Percentiles rank a stretch among this genome's conserved stretches.
Conservation (phyloP, 2,797 vertebrate species). For the Mus minutoides region DNA sequence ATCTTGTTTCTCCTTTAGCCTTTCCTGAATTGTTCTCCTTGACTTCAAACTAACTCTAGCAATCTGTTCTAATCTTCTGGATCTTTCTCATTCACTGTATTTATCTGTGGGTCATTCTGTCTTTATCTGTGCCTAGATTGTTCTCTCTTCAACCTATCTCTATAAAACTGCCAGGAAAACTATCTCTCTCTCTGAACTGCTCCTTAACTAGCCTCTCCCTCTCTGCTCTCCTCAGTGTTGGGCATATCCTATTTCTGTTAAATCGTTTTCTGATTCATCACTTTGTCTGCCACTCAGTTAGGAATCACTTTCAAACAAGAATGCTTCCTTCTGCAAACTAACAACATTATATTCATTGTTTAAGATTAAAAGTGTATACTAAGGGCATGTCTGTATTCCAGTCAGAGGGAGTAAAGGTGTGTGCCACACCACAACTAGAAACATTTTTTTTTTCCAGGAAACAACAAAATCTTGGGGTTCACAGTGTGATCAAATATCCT, state of each 20-base stretch:
- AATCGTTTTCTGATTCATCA: background rate
- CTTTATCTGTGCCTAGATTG: background rate
- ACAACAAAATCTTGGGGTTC: background rate
- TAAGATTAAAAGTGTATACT: background rate
- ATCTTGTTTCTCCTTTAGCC: background rate
- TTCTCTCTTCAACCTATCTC: background rate
- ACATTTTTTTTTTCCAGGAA: background rate
- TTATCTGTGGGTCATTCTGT: background rate
- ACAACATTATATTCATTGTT: background rate
- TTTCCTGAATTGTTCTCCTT: background rate
- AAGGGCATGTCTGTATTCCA: background rate
- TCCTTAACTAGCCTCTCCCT: background rate
- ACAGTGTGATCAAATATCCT: background rate
- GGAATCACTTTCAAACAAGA: background rate
- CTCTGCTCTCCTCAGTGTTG: background rate
- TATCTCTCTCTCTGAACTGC: background rate
- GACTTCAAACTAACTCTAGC: background rate
- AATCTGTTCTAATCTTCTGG: background rate
- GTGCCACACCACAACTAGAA: background rate
- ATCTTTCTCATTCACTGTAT: background rate
- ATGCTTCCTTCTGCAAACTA: background rate
- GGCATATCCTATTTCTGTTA: background rate
- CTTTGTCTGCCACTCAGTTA: background rate
- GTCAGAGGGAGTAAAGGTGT: background rate
- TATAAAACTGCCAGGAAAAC: background rate